Conservation (phyloP, 2,113 vertebrate species). For the Protobothrops flavoviridis region DNA sequence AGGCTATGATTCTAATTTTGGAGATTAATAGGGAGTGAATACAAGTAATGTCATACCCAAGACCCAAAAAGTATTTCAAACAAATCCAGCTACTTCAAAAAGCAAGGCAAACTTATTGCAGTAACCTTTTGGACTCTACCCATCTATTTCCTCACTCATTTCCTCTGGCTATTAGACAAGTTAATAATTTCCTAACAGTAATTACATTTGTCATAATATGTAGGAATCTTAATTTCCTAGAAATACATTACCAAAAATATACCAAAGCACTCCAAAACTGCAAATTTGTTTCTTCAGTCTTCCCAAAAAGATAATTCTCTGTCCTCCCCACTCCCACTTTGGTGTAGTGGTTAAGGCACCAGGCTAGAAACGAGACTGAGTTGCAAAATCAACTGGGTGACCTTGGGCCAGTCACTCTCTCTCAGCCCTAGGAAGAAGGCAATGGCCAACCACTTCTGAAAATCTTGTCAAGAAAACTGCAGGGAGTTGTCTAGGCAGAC, state of each 20-base stretch:
- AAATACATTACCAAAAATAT: background rate
- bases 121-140: background rate
- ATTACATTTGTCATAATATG: background rate
- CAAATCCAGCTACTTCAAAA: background rate
- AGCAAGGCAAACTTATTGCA: background rate
- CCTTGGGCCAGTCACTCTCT: background rate
- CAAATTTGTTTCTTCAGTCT: background rate
- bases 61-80: background rate
- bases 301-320: background rate
- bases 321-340: background rate
- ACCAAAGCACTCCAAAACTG: background rate
- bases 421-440: background rate
- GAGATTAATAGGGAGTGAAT: background rate
- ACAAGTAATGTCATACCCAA: background rate
- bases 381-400: background rate
- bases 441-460: background rate
- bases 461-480: background rate
- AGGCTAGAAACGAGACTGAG: background rate
- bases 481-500: background rate
- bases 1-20: background rate
- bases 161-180: background rate
- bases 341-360: background rate
- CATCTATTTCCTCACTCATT: background rate
- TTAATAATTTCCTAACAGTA: background rate
- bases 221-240: background rate